Conservation (phyloP, 30 jellyfish, hydroid and myxozoan genomes). For the Pseudorhiza aurosa region DNA sequence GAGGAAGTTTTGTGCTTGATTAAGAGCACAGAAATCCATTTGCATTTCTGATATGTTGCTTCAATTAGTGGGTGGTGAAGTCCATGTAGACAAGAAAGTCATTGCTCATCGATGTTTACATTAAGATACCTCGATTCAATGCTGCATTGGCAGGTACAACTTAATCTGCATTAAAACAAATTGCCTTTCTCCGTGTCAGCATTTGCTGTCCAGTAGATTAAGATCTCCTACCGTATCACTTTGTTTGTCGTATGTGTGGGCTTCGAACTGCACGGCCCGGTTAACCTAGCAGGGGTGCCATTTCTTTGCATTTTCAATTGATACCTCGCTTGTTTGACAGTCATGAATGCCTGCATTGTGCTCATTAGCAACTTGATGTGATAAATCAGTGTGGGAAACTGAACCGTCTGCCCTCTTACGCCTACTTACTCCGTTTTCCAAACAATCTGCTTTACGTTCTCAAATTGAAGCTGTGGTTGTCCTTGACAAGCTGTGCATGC, state of each 20-base stretch:
- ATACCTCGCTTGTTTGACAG: neutral
- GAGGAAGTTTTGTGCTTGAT: no score
- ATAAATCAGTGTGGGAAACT: constrained; percentile 43
- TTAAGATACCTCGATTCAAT: no score
- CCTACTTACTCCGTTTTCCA: neutral
- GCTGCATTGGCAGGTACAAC: neutral
- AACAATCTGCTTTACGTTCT: neutral
- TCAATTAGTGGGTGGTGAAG: no score
- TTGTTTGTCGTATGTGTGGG: neutral
- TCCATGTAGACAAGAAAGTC: no score
- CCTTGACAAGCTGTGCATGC: constrained; percentile 20
- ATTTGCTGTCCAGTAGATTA: neutral
- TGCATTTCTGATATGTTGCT: no score
- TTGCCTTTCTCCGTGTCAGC: neutral
- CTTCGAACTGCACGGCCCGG: neutral
- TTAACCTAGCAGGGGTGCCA: neutral
- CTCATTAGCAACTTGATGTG: neutral
- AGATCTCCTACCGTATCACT: neutral
- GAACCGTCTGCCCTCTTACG: constrained; percentile 28
- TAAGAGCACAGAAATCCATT: no score
- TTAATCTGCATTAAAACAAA: neutral
- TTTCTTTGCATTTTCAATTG: neutral
- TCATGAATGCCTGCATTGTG: neutral
- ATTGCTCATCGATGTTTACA: no score
- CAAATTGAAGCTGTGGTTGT: constrained; percentile 21